Base-by-base conservation (phyloP, 2,113 vertebrate genomes). In the Tichodroma muraria region DNA sequence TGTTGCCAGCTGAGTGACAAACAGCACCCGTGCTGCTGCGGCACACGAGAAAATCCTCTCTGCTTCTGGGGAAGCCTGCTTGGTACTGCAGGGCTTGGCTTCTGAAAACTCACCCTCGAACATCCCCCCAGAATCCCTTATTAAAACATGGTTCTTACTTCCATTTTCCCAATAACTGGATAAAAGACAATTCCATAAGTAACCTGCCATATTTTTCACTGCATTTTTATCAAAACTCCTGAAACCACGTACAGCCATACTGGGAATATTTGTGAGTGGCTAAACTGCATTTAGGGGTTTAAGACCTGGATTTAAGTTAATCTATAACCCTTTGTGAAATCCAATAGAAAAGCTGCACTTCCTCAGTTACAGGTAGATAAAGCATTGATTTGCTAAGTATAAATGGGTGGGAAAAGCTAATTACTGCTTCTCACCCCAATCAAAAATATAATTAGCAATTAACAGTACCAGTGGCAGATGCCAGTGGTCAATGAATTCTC, bases 1-100 rank as follows among this genome's bases (percentile, higher is more conserved):
- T 98, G 97, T 42, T 83, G 84, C 97, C 96, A 93, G 15, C 96
- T 76, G 94, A 97, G 95, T 21, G 65, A 96, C 95, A 96, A 22
- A 89, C 69, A 31, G 64, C 94, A 61, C 85, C 31, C 15, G 42
- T 3, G 59, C 66, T 35, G 66, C 75, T 4, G 1, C 2, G 4
- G 56, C 30, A 16, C 64, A 2, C 4, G 1, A 63, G 2, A 13
- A 31, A 50, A 93, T 7, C 24, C 64, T 49, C 49, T 20, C 4
- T 22, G 3, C 59, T 33, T 3, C 63, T 47, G 33, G 90, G 31
- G 8, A 33, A 6, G 16, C 13, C 79, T 37, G 12, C 56, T 20
- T 9, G 65, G 56, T 2, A 11, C 79, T 11, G 69, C 40, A 24
- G 42, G 25, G 9, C 63, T 68, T 10, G 25, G 45, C 49, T 15